phyloP scores from a whole-genome alignment of 2,888 invertebrate species.

The Callosobruchus maculatus region DNA sequence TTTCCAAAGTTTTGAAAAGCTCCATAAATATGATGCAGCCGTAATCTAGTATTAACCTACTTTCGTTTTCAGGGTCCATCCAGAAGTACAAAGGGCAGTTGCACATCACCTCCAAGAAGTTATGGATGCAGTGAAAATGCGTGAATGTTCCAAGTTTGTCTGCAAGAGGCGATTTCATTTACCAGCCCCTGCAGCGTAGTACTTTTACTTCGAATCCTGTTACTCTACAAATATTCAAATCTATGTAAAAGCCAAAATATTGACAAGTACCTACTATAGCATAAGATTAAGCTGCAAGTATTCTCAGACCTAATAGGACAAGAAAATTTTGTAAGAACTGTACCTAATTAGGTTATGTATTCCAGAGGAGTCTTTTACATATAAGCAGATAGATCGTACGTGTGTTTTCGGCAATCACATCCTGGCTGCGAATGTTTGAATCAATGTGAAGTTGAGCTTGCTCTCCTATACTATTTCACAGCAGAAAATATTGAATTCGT shows the following conservation, averaged over 20 bases:
- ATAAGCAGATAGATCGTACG: no score
- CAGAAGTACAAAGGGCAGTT: conserved; percentile 56
- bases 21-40: no score
- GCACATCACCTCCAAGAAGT: conserved; percentile 70
- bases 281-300: background rate
- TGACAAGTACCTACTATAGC: background rate
- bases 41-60: conserved; percentile 1
- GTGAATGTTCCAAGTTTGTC: conserved; percentile 64
- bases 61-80: conserved; percentile 59
- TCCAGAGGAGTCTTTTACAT: no score
- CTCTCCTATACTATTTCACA: no score
- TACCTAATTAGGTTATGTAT: no score
- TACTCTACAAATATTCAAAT: background rate
- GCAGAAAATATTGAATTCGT: no score
- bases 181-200: conserved; percentile 32
- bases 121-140: conserved; percentile 67
- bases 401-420: no score
- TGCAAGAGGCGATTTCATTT: conserved; percentile 49
- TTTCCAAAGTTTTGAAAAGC: no score
- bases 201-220: background rate
- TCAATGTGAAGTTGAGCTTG: no score
- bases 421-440: no score
- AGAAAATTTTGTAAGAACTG: no score
- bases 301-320: no score
- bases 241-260: background rate